phyloP scores from a whole-genome alignment of 2,797 vertebrate genomes.

The Melopsittacus undulatus region DNA sequence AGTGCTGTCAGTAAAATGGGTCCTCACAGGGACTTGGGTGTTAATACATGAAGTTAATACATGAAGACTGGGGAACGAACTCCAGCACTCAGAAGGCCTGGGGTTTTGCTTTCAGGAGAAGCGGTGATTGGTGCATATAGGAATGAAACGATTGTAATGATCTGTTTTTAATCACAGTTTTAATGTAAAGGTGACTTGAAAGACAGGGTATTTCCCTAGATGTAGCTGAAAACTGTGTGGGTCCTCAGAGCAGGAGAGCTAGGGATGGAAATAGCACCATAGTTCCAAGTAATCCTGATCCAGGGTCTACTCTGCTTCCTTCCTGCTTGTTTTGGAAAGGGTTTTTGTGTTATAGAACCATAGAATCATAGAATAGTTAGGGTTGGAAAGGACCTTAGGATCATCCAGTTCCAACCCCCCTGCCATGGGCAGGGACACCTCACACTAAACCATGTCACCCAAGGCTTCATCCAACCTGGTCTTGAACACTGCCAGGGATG shows the following conservation, averaged over 20 bases:
- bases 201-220: not conserved
- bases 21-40: not conserved
- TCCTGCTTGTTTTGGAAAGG: not conserved
- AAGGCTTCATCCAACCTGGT: too few relatives aligned
- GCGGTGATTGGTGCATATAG: accelerated
- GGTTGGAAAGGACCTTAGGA: too few relatives aligned
- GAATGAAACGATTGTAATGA: not conserved
- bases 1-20: not conserved
- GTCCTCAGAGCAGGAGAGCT: not conserved
- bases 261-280: not conserved
- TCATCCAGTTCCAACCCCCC: too few relatives aligned
- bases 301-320: not conserved
- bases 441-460: too few relatives aligned
- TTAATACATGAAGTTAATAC: not conserved
- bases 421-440: too few relatives aligned
- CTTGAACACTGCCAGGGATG: too few relatives aligned
- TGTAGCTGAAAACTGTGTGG: not conserved
- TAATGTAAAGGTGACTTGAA: not conserved
- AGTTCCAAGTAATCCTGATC: accelerated
- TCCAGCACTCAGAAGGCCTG: not conserved
- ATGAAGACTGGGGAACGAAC: not conserved
- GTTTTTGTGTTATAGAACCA: accelerated
- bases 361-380: too few relatives aligned
- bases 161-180: not conserved
- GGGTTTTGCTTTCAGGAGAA: not conserved